These are phyloP conservation scores for Polietes domitor DNA, from an alignment of 2,888 invertebrate species.

Conservation along the genomic window DNA sequence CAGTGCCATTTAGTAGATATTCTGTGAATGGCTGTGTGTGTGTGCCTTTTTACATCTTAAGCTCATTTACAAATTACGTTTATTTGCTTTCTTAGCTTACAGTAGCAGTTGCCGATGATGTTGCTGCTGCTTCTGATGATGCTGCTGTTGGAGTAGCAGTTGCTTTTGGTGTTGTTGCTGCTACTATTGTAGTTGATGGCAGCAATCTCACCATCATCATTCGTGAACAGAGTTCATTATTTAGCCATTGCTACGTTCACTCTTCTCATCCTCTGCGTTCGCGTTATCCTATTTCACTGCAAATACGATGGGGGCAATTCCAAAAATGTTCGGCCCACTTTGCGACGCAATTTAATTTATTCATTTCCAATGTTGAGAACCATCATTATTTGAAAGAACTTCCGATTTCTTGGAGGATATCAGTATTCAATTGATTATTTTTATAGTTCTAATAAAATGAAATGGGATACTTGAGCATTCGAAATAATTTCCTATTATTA, in stretches of 20 bases:
- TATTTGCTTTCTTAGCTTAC: constrained; percentile 54
- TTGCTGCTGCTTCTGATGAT: background rate
- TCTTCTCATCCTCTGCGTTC: constrained; percentile 15
- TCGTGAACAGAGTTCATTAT: constrained; percentile 63
- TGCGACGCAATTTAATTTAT: no score
- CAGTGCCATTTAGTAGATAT: constrained; percentile 29
- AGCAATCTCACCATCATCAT: constrained; percentile 61
- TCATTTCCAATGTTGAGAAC: no score
- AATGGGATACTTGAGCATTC: no score
- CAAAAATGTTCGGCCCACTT: no score
- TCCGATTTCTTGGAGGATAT: no score
- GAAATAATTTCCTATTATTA: no score
- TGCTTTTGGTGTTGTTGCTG: background rate
- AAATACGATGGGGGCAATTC: background rate
- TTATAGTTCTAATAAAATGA: no score
- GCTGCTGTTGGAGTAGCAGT: background rate
- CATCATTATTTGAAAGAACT: no score
- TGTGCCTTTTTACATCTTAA: constrained; percentile 29
- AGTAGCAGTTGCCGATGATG: constrained; percentile 20
- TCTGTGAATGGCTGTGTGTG: background rate
- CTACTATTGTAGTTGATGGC: constrained; percentile 45
- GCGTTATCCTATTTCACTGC: constrained; percentile 32
- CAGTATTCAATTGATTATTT: no score
- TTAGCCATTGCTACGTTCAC: constrained; percentile 53
- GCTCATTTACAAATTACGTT: constrained; percentile 53